A percentile compares a stretch with the other conserved stretches of the same genome.
Evolutionary conservation across 2,113 vertebrate species (phyloP).

Genomic region (Prunella fulvescens): DNA sequence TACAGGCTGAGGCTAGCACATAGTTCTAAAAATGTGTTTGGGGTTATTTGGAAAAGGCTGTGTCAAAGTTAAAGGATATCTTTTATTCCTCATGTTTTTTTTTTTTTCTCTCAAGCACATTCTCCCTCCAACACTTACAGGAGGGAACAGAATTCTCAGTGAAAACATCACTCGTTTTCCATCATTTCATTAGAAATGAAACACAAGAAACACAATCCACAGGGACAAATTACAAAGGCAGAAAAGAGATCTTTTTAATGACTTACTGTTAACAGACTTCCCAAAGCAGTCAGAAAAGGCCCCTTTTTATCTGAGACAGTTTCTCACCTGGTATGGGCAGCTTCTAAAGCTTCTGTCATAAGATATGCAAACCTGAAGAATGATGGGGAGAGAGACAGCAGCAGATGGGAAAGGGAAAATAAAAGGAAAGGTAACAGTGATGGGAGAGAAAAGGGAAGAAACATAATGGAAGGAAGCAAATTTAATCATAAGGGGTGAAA

Average conservation of each 20-base stretch:
- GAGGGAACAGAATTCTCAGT: background rate
- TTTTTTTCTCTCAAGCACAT: background rate
- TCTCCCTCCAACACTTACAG: background rate
- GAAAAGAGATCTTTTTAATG: conserved; percentile 70
- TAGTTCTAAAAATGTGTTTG: background rate
- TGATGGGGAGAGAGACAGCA: background rate
- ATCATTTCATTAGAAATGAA: conserved; percentile 43
- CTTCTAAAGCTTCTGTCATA: conserved; percentile 57
- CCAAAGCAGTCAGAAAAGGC: conserved; percentile 51
- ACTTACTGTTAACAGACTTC: conserved; percentile 73
- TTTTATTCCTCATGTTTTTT: background rate
- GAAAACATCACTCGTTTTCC: conserved; percentile 21
- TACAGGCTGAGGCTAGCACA: background rate
- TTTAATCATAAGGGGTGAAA: background rate
- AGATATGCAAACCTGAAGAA: conserved; percentile 51
- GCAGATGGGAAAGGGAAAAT: conserved; percentile 31
- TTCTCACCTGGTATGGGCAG: conserved; percentile 60
- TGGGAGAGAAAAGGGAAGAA: background rate
- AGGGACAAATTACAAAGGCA: conserved; percentile 65
- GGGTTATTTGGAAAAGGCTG: background rate
- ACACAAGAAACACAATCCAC: conserved; percentile 63
- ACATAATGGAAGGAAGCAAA: background rate
- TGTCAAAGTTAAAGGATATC: background rate
- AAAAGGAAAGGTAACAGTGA: background rate
- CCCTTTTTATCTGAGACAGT: conserved; percentile 57